These are phyloP conservation scores for Butorides virescens DNA, from an alignment of 2,113 vertebrate genomes.

Conservation along the genomic window DNA sequence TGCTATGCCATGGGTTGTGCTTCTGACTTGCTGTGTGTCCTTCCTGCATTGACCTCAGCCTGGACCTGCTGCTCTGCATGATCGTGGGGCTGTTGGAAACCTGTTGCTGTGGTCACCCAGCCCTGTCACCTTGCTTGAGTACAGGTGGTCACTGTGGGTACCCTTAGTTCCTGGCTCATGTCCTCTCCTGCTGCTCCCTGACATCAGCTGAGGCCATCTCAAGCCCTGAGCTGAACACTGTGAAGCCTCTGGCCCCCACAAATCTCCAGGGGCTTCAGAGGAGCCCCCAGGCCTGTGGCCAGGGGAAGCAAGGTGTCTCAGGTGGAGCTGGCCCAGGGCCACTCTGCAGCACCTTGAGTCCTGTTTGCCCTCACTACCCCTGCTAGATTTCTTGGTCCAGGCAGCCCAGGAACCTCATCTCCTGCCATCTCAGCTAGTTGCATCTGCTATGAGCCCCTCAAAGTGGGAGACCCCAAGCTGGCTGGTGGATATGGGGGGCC, in stretches of 20 bases:
- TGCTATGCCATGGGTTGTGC: background rate
- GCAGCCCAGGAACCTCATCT: background rate
- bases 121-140: background rate
- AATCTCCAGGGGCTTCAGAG: background rate
- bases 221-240: background rate
- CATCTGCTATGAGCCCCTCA: fast-evolving
- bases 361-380: background rate
- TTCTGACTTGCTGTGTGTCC: background rate
- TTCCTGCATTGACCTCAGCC: background rate
- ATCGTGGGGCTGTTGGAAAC: background rate
- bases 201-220: too few species aligned
- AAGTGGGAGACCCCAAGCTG: background rate
- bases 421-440: background rate
- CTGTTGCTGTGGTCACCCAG: background rate
- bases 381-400: background rate
- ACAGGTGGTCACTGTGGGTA: background rate
- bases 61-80: background rate
- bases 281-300: too few species aligned
- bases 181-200: background rate
- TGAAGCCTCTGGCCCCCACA: background rate
- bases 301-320: background rate
- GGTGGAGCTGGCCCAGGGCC: background rate
- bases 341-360: background rate
- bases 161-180: background rate
- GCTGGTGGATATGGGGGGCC: background rate